A percentile compares a stretch with the other conserved stretches of the same genome.
phyloP scores from a whole-genome alignment of 2,888 invertebrate species.

The Mythimna albipuncta region DNA sequence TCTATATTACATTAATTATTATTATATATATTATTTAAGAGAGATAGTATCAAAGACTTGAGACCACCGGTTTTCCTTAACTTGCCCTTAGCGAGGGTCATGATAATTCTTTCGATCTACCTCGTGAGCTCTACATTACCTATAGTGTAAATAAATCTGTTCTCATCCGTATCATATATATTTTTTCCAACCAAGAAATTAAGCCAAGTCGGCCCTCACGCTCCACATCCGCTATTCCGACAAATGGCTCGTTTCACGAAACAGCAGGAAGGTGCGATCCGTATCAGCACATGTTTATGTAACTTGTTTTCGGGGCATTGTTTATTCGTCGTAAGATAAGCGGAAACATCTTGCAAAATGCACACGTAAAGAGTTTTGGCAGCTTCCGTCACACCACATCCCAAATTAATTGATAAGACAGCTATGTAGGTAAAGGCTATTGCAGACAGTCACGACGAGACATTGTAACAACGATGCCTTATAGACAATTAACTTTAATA shows the following conservation, averaged over 20 bases:
- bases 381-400: constrained; percentile 26
- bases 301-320: constrained; percentile 42
- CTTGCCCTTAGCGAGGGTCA: no score
- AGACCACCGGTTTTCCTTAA: no score
- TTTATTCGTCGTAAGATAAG: constrained; percentile 47
- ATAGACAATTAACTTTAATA: no score
- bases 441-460: not conserved
- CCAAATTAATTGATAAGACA: constrained; percentile 20
- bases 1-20: no score
- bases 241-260: constrained; percentile 29
- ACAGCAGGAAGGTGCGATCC: constrained; percentile 27
- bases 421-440: not conserved
- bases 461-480: not conserved
- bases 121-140: no score
- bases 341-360: constrained; percentile 30
- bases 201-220: not conserved
- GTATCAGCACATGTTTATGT: constrained; percentile 17
- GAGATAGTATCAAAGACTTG: no score
- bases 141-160: not conserved
- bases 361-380: constrained; percentile 19
- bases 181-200: not conserved
- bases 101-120: no score
- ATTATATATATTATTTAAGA: no score
- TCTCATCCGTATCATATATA: not conserved
- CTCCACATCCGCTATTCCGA: constrained; percentile 28